Evolutionary conservation across 2,113 vertebrate genomes (phyloP), one percentile per base, ranked within the genome.

Genomic region (Cyphotilapia sp.): DNA sequence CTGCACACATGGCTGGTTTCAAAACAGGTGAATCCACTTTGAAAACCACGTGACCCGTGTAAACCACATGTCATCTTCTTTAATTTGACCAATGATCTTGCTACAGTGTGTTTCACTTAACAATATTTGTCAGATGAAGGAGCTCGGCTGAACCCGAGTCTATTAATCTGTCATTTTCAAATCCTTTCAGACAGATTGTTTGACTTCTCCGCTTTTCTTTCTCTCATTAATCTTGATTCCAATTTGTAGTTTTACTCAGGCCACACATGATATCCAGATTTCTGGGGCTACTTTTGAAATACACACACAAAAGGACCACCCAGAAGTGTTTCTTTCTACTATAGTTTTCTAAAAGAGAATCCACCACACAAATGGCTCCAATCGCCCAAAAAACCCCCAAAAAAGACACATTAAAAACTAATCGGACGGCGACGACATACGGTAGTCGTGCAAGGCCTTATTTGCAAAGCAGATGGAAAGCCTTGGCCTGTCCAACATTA

Each of bases 401-500:
- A 92, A 69, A 69, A 69, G 88, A 87, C 85, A 27, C 93, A 94
- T 95, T 95, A 95, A 95, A 96, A 96, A 80, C 91, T 47, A 92
- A 94, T 96, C 91, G 82, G 90, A 91, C 76, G 61, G 94, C 85
- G 93, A 92, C 92, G 94, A 95, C 94, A 94, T 92, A 95, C 94
- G 82, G 95, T 95, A 95, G 95, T 95, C 92, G 85, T 91, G 92
- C 92, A 59, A 81, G 82, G 83, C 86, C 81, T 94, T 96, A 96
- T 95, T 95, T 92, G 89, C 89, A 95, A 95, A 95, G 94, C 95
- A 96, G 96, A 96, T 96, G 95, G 94, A 89, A 90, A 92, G 90
- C 94, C 92, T 95, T 96, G 95, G 96, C 95, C 92, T 78, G 92
- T 92, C 93, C 92, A 29, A 91, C 94, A 95, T 96, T 95, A 96